These are phyloP conservation scores for Nemotelus nigrinus DNA, from an alignment of 2,888 invertebrate species.

Conservation along the genomic window DNA sequence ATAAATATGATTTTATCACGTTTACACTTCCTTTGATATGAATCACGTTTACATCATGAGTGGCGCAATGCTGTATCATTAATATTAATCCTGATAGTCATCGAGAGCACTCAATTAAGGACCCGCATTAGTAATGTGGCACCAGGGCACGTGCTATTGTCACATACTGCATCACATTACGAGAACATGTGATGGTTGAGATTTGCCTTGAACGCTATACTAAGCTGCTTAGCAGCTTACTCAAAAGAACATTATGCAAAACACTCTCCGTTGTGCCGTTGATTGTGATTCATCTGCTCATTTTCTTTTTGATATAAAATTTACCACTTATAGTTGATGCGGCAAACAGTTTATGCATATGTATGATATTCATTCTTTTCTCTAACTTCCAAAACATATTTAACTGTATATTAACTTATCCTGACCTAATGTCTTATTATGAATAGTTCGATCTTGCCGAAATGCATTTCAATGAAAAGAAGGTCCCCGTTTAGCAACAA, in stretches of 20 bases:
- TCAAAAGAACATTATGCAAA: constrained; percentile 32
- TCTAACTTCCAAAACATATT: too few relatives aligned
- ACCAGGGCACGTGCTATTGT: constrained; percentile 37
- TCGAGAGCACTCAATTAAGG: constrained; percentile 35
- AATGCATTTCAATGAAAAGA: too few relatives aligned
- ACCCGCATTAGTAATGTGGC: not conserved
- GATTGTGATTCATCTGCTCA: constrained; percentile 40
- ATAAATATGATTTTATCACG: constrained; percentile 41
- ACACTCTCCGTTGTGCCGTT: not conserved
- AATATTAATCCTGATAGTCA: constrained; percentile 29
- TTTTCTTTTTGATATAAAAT: constrained; percentile 36
- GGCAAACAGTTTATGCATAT: not conserved
- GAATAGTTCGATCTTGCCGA: too few relatives aligned
- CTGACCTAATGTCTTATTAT: too few relatives aligned
- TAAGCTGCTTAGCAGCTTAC: constrained; percentile 26
- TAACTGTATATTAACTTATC: too few relatives aligned
- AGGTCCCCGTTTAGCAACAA: too few relatives aligned
- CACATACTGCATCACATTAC: constrained; percentile 8
- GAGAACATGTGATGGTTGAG: not conserved
- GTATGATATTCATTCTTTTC: too few relatives aligned
- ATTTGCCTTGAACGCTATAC: constrained; percentile 12
- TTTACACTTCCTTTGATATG: constrained; percentile 31
- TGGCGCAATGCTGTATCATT: not conserved
- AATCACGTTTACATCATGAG: constrained; percentile 36
- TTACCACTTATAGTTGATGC: not conserved